These are phyloP conservation scores for Apteryx mantelli DNA, from an alignment of 2,113 vertebrate species.

Conservation along the genomic window DNA sequence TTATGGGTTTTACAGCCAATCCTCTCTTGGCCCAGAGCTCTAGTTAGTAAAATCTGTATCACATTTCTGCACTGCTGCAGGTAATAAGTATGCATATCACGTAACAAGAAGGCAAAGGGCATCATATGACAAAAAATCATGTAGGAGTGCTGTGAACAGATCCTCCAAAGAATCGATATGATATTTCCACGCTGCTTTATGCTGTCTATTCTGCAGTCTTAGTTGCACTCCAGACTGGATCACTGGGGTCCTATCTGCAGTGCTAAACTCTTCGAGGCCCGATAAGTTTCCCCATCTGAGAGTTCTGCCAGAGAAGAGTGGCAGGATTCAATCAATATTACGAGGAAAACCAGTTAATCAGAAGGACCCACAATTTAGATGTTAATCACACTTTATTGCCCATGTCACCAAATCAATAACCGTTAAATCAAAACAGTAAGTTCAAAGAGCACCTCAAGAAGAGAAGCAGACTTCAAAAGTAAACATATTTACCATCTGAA, in stretches of 20 bases:
- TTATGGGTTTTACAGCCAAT: background rate
- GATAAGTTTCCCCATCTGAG: background rate
- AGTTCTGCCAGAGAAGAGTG: background rate
- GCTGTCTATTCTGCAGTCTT: background rate
- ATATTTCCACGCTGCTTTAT: background rate
- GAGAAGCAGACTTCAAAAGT: background rate
- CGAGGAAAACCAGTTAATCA: background rate
- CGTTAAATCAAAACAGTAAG: background rate
- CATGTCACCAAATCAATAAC: background rate
- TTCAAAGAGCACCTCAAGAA: background rate
- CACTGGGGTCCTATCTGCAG: background rate
- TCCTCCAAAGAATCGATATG: background rate
- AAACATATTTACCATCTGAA: background rate
- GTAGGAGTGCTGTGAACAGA: background rate
- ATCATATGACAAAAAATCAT: background rate
- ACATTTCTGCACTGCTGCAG: background rate
- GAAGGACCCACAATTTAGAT: background rate
- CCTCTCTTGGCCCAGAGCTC: background rate
- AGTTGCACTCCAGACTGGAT: background rate
- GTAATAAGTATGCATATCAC: fast-evolving
- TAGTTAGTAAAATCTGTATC: background rate
- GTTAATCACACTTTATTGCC: background rate
- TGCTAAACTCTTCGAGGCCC: background rate
- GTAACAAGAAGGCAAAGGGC: background rate
- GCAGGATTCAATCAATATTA: background rate